phyloP scores from a whole-genome alignment of 2,113 vertebrate species.

The Oceanodroma tethys region DNA sequence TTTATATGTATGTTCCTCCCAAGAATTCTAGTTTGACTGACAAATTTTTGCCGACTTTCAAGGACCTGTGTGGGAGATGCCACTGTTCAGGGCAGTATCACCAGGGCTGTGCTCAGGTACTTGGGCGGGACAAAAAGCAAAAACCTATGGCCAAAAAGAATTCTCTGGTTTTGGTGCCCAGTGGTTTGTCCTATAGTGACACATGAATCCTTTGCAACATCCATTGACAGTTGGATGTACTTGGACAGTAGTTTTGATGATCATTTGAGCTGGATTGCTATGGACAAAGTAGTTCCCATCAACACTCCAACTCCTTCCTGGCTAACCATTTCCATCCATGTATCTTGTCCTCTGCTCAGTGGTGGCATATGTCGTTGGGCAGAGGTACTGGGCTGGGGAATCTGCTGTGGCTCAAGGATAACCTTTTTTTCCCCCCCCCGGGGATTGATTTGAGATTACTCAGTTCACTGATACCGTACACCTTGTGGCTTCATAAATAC shows the following conservation, averaged over 20 bases:
- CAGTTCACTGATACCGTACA: background rate
- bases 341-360: background rate
- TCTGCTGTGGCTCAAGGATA: background rate
- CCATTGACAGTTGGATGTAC: background rate
- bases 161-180: background rate
- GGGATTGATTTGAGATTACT: background rate
- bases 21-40: background rate
- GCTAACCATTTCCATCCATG: fast-evolving
- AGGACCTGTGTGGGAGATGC: background rate
- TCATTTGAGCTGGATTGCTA: background rate
- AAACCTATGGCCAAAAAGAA: background rate
- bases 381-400: background rate
- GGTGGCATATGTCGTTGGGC: background rate
- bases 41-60: background rate
- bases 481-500: background rate
- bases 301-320: background rate
- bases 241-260: background rate
- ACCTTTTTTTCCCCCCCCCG: fast-evolving
- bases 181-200: background rate
- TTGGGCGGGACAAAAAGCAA: background rate
- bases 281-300: background rate
- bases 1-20: background rate
- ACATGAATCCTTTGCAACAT: background rate
- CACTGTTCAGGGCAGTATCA: background rate
- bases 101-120: background rate